Percentiles rank a stretch among this genome's conserved stretches.
These are phyloP conservation scores for Heliconius cydno DNA, from an alignment of 2,888 invertebrate genomes.

Conservation along the genomic window DNA sequence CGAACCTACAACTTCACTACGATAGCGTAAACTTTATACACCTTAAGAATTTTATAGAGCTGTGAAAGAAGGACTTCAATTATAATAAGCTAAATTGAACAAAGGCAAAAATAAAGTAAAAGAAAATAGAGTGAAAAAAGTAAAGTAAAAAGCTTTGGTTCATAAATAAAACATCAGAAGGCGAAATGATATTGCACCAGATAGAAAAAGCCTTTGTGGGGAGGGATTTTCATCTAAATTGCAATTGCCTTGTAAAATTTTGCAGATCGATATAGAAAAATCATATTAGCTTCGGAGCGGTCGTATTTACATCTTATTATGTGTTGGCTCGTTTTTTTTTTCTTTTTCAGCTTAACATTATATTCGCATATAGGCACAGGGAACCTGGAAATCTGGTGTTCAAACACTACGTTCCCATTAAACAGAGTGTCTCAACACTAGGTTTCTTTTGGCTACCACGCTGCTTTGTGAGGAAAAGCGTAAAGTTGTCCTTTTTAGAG, in stretches of 20 bases:
- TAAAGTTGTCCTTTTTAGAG: too few species aligned
- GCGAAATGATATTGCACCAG: slow-evolving; percentile 29
- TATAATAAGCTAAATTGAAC: slow-evolving; percentile 22
- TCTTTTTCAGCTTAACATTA: too few species aligned
- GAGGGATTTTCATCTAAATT: slow-evolving; percentile 40
- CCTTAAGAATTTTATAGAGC: not conserved
- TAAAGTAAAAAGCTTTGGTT: slow-evolving; percentile 34
- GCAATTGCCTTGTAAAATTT: slow-evolving; percentile 37
- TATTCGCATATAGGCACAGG: too few species aligned
- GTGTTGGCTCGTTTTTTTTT: not conserved
- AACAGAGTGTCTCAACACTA: too few species aligned
- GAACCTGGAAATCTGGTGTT: too few species aligned
- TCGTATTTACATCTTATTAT: slow-evolving; percentile 13
- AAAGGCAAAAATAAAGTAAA: slow-evolving; percentile 1
- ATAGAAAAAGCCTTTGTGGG: slow-evolving; percentile 28
- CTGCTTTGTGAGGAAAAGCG: too few species aligned
- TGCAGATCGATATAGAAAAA: slow-evolving; percentile 25
- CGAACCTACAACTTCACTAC: not conserved
- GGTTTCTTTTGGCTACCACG: too few species aligned
- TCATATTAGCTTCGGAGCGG: slow-evolving; percentile 20
- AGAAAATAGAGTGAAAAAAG: slow-evolving; percentile 9
- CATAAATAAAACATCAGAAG: slow-evolving; percentile 41
- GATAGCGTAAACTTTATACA: too few species aligned
- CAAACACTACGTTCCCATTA: too few species aligned
- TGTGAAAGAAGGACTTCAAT: not conserved